Percentiles rank a stretch among this genome's conserved stretches.
Conservation (phyloP, 2,113 vertebrate species). For the Nycticorax nycticorax region DNA sequence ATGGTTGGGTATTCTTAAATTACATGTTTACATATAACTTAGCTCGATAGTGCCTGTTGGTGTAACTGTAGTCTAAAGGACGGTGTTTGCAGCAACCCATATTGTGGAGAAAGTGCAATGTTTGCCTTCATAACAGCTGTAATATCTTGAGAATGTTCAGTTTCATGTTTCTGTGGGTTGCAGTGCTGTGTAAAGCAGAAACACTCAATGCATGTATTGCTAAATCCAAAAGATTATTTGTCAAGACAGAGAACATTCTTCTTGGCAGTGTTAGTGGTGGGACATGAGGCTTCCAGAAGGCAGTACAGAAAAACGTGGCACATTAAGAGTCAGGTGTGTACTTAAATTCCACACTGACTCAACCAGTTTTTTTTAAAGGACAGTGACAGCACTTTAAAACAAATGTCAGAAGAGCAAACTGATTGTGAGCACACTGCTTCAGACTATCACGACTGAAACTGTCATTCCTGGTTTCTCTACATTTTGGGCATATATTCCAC, state of each 20-base stretch:
- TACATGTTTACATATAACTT: neutral
- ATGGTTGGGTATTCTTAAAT: neutral
- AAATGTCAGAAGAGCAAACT: neutral
- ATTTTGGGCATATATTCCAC: neutral
- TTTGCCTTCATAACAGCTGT: neutral
- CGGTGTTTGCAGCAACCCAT: neutral
- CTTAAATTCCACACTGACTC: neutral
- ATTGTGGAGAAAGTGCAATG: neutral
- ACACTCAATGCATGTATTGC: neutral
- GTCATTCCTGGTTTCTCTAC: neutral
- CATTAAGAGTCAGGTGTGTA: neutral
- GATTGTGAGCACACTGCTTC: neutral
- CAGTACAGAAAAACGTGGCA: neutral
- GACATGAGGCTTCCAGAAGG: fast-evolving
- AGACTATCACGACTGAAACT: neutral
- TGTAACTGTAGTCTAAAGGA: neutral
- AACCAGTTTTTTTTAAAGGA: neutral
- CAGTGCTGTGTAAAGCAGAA: neutral
- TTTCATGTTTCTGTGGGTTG: neutral
- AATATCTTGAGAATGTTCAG: neutral
- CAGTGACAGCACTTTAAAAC: neutral
- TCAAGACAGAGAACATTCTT: neutral
- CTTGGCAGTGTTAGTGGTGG: neutral
- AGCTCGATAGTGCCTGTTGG: neutral
- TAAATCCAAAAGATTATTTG: neutral